phyloP scores from a whole-genome alignment of 2,888 invertebrate species.

The Dichetophora obliterata region DNA sequence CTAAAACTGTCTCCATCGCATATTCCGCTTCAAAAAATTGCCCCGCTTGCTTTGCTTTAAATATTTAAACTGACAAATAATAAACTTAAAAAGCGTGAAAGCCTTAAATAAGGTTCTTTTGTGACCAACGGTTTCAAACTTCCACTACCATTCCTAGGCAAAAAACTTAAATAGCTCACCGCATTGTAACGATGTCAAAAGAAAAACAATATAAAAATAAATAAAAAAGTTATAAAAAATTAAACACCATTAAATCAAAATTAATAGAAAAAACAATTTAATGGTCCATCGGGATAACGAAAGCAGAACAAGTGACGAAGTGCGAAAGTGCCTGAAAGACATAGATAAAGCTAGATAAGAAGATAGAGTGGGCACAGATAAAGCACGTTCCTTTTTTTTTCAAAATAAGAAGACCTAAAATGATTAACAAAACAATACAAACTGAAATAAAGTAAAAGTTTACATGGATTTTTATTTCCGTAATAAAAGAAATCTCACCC shows the following conservation, averaged over 20 bases:
- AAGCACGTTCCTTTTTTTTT: not conserved
- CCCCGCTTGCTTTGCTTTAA: too few species aligned
- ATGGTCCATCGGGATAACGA: not conserved
- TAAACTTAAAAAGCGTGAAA: not conserved
- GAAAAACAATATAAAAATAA: not conserved
- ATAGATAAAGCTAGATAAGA: not conserved
- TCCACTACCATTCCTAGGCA: too few species aligned
- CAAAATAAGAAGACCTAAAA: not conserved
- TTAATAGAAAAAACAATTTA: not conserved
- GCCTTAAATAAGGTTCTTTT: not conserved
- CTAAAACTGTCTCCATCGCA: too few species aligned
- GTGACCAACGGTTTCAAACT: not conserved
- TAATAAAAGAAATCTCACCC: constrained; percentile 1
- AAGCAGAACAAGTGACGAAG: too few species aligned
- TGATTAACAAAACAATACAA: not conserved
- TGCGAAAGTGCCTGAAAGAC: not conserved
- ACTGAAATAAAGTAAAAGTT: constrained; percentile 2
- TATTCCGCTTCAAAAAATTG: too few species aligned
- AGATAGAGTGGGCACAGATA: not conserved
- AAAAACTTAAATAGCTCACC: too few species aligned
- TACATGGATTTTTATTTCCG: constrained; percentile 25
- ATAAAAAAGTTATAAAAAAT: not conserved
- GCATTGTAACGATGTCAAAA: too few species aligned
- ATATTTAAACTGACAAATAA: too few species aligned
- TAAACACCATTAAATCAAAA: not conserved